These are phyloP conservation scores for Drosophila lacertosa DNA, from an alignment of 1,140 invertebrate species.

Conservation along the genomic window DNA sequence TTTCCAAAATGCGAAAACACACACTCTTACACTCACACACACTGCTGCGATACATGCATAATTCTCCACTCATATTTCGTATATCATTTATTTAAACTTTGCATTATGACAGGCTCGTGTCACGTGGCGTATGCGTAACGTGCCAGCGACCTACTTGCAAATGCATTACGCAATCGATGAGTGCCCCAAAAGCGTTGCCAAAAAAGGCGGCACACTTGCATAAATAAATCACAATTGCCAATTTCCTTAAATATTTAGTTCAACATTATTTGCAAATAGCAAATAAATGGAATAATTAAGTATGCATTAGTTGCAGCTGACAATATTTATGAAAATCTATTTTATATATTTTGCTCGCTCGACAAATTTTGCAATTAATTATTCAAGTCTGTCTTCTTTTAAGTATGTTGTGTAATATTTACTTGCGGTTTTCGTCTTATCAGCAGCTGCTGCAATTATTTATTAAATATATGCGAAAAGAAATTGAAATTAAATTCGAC, in stretches of 20 bases:
- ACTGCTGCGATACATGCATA: slow-evolving; percentile 24
- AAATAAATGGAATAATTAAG: slow-evolving; percentile 21
- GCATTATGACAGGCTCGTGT: slow-evolving; percentile 62
- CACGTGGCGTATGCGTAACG: slow-evolving; percentile 71
- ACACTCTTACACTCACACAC: slow-evolving; percentile 24
- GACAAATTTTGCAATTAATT: not conserved
- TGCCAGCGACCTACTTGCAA: slow-evolving; percentile 54
- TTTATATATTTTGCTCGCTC: slow-evolving; percentile 11
- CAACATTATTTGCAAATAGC: not conserved
- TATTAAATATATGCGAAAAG: not conserved
- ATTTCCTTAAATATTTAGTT: not conserved
- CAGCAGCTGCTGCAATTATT: slow-evolving; percentile 1
- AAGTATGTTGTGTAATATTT: slow-evolving; percentile 7
- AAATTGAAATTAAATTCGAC: too few species aligned
- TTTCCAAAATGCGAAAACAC: slow-evolving; percentile 63
- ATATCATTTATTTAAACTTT: slow-evolving; percentile 79
- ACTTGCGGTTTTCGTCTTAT: not conserved
- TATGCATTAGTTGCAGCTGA: slow-evolving; percentile 4
- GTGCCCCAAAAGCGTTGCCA: not conserved
- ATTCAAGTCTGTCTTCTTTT: not conserved
- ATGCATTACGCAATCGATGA: slow-evolving; percentile 55
- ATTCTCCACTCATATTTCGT: slow-evolving; percentile 32
- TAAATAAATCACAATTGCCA: slow-evolving; percentile 23
- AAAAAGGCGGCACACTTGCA: slow-evolving; percentile 18
- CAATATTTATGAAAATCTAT: slow-evolving; percentile 1